Percentiles rank a stretch among this genome's conserved stretches.
These are phyloP conservation scores for Serranochromis macrocephalus DNA, from an alignment of 2,113 vertebrate genomes.

Conservation along the genomic window DNA sequence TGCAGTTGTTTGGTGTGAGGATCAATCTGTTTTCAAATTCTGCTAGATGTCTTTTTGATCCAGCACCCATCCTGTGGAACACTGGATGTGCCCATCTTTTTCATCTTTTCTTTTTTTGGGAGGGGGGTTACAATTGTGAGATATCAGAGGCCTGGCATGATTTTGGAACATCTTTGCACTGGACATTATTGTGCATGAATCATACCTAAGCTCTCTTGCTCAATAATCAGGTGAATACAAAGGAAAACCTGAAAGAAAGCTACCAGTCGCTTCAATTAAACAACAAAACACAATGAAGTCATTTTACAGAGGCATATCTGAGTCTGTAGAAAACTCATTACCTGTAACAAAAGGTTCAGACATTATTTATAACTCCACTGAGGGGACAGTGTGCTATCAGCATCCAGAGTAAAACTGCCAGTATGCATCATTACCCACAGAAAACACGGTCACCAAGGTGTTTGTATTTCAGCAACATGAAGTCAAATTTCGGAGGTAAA, in stretches of 20 bases:
- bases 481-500: not conserved
- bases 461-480: not conserved
- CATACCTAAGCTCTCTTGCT: rapidly evolving
- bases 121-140: rapidly evolving
- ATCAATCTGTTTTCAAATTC: not conserved
- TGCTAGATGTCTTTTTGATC: not conserved
- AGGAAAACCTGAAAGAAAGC: not conserved
- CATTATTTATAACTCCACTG: not conserved
- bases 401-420: not conserved
- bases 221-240: not conserved
- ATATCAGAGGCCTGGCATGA: not conserved
- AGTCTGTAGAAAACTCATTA: not conserved
- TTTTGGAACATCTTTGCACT: not conserved
- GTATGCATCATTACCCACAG: slow-evolving; percentile 16
- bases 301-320: not conserved
- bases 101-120: not conserved
- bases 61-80: not conserved
- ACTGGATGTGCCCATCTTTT: not conserved
- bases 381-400: not conserved
- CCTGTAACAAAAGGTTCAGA: not conserved
- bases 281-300: not conserved
- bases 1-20: not conserved
- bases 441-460: not conserved
- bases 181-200: not conserved
- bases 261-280: not conserved